Evolutionary conservation across 2,113 vertebrate genomes (phyloP), one percentile per base, ranked within the genome.

Genomic region (Falco punctatus): DNA sequence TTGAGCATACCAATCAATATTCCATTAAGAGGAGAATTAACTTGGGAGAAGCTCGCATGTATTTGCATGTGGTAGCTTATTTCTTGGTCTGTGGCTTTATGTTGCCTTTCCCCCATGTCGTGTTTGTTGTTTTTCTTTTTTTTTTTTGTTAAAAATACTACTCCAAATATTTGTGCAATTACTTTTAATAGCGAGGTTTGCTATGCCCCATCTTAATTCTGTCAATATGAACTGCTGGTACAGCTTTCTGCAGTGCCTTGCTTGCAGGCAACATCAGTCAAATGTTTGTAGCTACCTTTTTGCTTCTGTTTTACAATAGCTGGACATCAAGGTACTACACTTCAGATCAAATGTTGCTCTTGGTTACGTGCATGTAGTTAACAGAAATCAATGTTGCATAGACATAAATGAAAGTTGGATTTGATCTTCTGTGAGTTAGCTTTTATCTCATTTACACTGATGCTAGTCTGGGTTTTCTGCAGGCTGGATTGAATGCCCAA

Each of bases 1-100:
- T 28, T 87, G 87, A 92, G 78, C 87, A 71, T 70, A 91, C 78
- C 38, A 82, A 96, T 97, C 96, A 83, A 96, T 96, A 96, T 62
- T 92, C 93, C 87, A 97, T 97, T 97, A 97, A 92, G 61, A 90
- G 71, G 55, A 90, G 95, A 97, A 96, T 94, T 97, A 95, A 86
- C 89, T 42, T 94, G 86, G 91, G 94, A 91, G 89, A 94, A 77
- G 74, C 91, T 96, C 88, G 91, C 89, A 95, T 97, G 89, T 95
- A 92, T 97, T 97, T 96, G 94, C 96, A 96, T 96, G 95, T 94
- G 70, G 71, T 81, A 91, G 64, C 40, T 95, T 92, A 85, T 89
- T 94, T 92, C 78, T 92, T 91, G 55, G 46, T 93, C 71, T 85
- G 40, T 91, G 78, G 66, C 59, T 94, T 94, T 88, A 57, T 85